A percentile compares a stretch with the other conserved stretches of the same genome.
Evolutionary conservation across 2,113 vertebrate species (phyloP).

Genomic region (Lamprologus ornatipinnis): DNA sequence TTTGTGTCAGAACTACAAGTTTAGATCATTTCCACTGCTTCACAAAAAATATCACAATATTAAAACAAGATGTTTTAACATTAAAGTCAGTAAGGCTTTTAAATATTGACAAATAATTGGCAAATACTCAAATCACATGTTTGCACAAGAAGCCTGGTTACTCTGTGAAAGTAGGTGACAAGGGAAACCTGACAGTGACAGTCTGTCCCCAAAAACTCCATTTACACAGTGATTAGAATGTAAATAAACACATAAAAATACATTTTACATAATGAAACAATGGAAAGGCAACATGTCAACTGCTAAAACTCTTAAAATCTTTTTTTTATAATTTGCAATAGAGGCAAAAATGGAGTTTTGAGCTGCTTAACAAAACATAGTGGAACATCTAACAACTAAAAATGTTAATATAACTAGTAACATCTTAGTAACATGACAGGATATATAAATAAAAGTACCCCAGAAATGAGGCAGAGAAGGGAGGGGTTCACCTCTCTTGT

Average conservation of each 20-base stretch:
- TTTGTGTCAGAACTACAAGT: neutral
- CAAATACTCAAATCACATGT: neutral
- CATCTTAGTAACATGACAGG: neutral
- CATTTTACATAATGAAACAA: neutral
- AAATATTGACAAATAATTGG: neutral
- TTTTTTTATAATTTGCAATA: rapidly evolving
- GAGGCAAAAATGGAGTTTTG: rapidly evolving
- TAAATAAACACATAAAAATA: neutral
- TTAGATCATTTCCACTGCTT: neutral
- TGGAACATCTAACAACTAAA: neutral
- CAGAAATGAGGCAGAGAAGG: neutral
- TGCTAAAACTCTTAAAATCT: neutral
- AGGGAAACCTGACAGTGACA: neutral
- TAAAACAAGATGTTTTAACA: neutral
- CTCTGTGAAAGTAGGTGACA: neutral
- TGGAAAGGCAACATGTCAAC: neutral
- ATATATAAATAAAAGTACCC: neutral
- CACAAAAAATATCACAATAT: neutral
- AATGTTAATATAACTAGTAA: neutral
- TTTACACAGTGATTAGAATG: neutral
- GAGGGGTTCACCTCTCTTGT: neutral
- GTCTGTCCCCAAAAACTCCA: neutral
- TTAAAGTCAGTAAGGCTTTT: neutral
- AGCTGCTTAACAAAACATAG: neutral
- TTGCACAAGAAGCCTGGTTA: neutral